Base-by-base conservation (phyloP, 1,140 invertebrate genomes). In the Calephelis nemesis region DNA sequence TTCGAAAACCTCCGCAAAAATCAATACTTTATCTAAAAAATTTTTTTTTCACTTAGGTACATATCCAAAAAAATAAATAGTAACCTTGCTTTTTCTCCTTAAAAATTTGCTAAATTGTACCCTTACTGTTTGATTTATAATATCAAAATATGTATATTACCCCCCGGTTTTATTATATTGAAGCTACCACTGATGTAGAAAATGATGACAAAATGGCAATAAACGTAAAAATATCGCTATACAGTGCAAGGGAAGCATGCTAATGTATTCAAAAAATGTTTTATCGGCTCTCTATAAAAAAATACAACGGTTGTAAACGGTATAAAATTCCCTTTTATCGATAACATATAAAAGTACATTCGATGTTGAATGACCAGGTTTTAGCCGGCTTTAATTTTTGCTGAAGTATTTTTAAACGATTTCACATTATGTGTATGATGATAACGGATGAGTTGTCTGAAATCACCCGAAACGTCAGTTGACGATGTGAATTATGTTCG, bases 251-350 rank as follows among this genome's bases (percentile, higher is more conserved):
- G 58, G 62, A 54, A 62, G 73, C 68, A 72, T 67, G 66, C 70
- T 79, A 81, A 79, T 82, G 73, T 83, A 83, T 82, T 76, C 74
- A 66, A 65, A 63, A 67, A 68, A 40, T 83, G 79, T 80, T 84
- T 84, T 83, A 87, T 83, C 83, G 76, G 76, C 74, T 73, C 73
- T 69, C 78, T 77, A 85, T 86, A 85, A 87, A 87, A n/a, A 45
- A 87, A 83, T 81, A 79, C 82, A 81, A 84, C 78, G 75, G 75
- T 62, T 63, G 52, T 84, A 82, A 83, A 78, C 54, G 77, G 75
- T 77, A 72, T 81, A 85, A 82, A 82, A 78, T 63, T 67, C 40
- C 30, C 66, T 66, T 75, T 73, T 79, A 83, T 83, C 84, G 75
- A 86, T 82, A 83, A 70, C 70, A 67, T 45, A 73, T 75, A 77